A percentile compares a stretch with the other conserved stretches of the same genome.
Evolutionary conservation across 2,888 invertebrate species (phyloP).

Genomic region (Emmelina monodactyla): DNA sequence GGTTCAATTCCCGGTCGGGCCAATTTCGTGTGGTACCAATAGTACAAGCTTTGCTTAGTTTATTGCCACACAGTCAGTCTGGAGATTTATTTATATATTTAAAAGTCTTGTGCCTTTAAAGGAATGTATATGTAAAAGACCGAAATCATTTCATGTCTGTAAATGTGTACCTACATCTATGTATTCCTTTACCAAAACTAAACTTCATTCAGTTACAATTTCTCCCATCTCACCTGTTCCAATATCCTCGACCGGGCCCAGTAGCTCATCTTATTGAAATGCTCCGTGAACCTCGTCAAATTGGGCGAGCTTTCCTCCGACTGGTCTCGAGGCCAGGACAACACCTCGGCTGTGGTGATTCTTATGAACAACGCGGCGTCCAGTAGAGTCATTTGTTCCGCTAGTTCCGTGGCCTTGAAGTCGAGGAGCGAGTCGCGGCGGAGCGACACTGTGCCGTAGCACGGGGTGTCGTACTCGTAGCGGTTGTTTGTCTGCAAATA

Average conservation of each 20-base stretch:
- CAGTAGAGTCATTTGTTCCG: slow-evolving; percentile 97
- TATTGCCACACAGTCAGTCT: too few species aligned
- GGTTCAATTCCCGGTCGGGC: too few species aligned
- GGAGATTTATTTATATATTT: too few species aligned
- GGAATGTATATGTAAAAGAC: too few species aligned
- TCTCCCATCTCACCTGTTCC: slow-evolving; percentile 75
- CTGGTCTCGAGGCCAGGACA: slow-evolving; percentile 97
- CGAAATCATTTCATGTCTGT: too few species aligned
- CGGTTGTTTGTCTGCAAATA: slow-evolving; percentile 37
- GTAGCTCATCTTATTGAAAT: slow-evolving; percentile 99
- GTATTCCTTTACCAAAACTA: too few species aligned
- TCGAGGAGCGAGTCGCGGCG: slow-evolving; percentile 76
- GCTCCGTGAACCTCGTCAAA: slow-evolving; percentile 95
- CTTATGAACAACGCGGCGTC: slow-evolving; percentile 95
- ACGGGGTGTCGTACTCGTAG: slow-evolving; percentile 52
- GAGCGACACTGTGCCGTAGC: slow-evolving; percentile 46
- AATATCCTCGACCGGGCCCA: slow-evolving; percentile 96
- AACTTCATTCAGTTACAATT: too few species aligned
- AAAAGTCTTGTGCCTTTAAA: too few species aligned
- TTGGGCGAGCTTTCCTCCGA: slow-evolving; percentile 97
- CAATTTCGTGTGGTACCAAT: too few species aligned
- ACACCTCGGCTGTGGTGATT: slow-evolving; percentile 96
- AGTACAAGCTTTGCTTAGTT: too few species aligned
- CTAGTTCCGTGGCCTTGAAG: slow-evolving; percentile 94
- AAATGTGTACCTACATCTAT: too few species aligned